Base-by-base conservation (phyloP, 2,888 invertebrate species). In the Amiota mariae region DNA sequence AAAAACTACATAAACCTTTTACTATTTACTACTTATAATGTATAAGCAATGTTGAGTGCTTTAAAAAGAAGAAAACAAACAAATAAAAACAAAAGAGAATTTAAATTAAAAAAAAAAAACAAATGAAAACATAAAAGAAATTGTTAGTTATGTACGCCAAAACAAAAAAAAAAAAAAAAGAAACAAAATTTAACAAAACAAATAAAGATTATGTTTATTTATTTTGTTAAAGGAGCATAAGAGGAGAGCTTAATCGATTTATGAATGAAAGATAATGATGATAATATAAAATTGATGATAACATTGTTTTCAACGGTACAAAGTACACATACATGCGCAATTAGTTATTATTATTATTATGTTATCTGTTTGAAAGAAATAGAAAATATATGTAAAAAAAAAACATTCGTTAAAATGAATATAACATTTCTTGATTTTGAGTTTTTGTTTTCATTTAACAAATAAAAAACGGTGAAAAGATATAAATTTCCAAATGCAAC, bases 31-130 rank as follows among this genome's bases (percentile, higher is more conserved):
- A 36, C 2, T 36, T 36, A 36, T 24, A 1, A 24, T 24, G 8
- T 15, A 15, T 68, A 13, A 79, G 76, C 85, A 81, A 80, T 78
- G 81, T 83, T 83, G 79, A 82, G 78, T 83, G 84, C 79, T 83
- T 83, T 85, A 81, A 82, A 82, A 84, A 18, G 10, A 20, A 59
- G 3, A 36, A 36, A 49, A 10, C 15, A 84, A 84, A 84, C 82
- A 82, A 80, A 82, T 74, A 74, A 76, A 63, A 46, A n/a, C n/a
- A 36, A 36, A n/a, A 59, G 15, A 13, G 18, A 59, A 85, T 84
- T 83, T 85, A 81, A 85, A 80, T 84, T 82, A 77, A 81, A 77
- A 77, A 80, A 75, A 71, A 24, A 66, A 64, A 64, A 36, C 15
- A 64, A 64, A 64, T 6, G 15, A 64, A 13, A 24, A 63, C 10